phyloP scores from a whole-genome alignment of 2,888 invertebrate species.

The Himalopsyche tibetana region DNA sequence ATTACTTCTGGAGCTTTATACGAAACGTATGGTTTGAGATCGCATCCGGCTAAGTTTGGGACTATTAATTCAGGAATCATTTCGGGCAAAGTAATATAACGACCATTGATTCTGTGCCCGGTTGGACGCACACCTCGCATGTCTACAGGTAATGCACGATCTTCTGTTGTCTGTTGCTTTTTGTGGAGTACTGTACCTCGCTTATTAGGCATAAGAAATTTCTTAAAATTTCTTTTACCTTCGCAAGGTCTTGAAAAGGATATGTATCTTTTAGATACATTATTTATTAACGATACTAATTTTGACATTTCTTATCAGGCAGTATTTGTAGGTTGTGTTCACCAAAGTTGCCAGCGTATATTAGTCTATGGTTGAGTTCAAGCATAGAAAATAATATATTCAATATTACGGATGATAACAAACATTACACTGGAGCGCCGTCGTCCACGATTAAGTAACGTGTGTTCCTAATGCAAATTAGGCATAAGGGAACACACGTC shows the following conservation, averaged over 20 bases:
- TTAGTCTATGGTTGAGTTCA: too few species aligned
- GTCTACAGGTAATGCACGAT: constrained; percentile 82
- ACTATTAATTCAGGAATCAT: constrained; percentile 95
- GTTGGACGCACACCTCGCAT: constrained; percentile 83
- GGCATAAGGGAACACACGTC: too few species aligned
- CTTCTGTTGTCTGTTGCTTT: constrained; percentile 76
- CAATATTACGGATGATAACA: too few species aligned
- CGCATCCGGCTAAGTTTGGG: constrained; percentile 89
- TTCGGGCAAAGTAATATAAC: constrained; percentile 85
- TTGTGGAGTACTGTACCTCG: constrained; percentile 84
- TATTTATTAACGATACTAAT: constrained; percentile 70
- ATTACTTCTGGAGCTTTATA: constrained; percentile 86
- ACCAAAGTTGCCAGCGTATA: neutral
- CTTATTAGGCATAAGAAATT: constrained; percentile 86
- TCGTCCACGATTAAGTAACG: too few species aligned
- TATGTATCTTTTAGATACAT: constrained; percentile 71
- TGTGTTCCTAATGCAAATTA: too few species aligned
- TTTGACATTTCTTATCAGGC: constrained; percentile 71
- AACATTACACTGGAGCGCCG: too few species aligned
- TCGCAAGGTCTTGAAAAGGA: constrained; percentile 71
- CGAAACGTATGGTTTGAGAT: constrained; percentile 95
- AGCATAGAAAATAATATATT: too few species aligned
- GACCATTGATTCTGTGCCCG: constrained; percentile 73
- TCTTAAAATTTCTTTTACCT: constrained; percentile 86
- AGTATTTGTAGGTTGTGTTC: neutral